A percentile compares a stretch with the other conserved stretches of the same genome.
These are phyloP conservation scores for Caligus rogercresseyi DNA, from an alignment of 1,140 invertebrate genomes.

Conservation along the genomic window DNA sequence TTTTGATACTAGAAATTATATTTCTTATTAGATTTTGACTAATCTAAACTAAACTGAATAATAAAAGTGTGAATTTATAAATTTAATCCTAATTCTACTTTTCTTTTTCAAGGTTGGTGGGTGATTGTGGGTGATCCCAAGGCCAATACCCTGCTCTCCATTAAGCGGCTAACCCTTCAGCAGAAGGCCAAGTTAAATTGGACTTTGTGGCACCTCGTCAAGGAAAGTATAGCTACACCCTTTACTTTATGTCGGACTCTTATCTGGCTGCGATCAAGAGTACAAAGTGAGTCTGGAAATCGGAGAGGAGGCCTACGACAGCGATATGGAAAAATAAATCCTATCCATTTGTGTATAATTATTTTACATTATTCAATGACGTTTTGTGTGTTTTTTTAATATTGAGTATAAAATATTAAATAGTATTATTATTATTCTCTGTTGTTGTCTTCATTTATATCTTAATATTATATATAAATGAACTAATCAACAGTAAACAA, in stretches of 20 bases:
- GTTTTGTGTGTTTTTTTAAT: not conserved
- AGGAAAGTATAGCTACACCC: constrained; percentile 45
- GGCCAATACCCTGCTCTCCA: constrained; percentile 79
- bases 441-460: too few relatives aligned
- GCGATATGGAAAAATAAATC: not conserved
- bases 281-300: constrained; percentile 70
- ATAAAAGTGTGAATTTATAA: too few relatives aligned
- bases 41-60: too few relatives aligned
- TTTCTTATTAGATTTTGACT: too few relatives aligned
- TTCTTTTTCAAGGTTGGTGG: constrained; percentile 64
- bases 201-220: constrained; percentile 81
- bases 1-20: too few relatives aligned
- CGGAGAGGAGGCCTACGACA: constrained; percentile 31
- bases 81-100: too few relatives aligned
- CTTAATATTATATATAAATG: too few relatives aligned
- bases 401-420: not conserved
- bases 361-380: not conserved
- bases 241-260: constrained; percentile 98
- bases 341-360: not conserved
- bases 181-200: constrained; percentile 84
- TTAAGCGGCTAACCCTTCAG: constrained; percentile 82
- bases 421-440: too few relatives aligned
- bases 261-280: constrained; percentile 95
- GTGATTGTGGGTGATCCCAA: constrained; percentile 94
- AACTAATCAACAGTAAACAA: too few relatives aligned